phyloP scores from a whole-genome alignment of 2,888 invertebrate genomes.

The Drosophila rellima region DNA sequence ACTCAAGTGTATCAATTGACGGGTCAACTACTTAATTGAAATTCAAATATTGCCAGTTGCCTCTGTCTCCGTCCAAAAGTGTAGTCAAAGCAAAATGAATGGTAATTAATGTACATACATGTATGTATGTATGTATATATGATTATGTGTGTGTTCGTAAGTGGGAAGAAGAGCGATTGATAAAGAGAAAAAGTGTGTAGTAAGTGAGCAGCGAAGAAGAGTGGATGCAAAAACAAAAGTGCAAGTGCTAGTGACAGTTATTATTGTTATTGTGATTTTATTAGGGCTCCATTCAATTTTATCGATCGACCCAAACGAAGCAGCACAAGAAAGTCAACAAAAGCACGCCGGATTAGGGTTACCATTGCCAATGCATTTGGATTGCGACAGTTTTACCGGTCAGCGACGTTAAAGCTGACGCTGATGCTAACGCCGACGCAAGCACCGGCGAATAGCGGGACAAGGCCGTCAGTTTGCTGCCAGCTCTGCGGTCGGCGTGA shows the following conservation, averaged over 20 bases:
- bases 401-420: constrained; percentile 15
- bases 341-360: constrained; percentile 17
- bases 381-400: constrained; percentile 38
- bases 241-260: constrained; percentile 33
- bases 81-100: constrained; percentile 41
- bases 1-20: constrained; percentile 27
- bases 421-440: constrained; percentile 20
- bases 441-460: constrained; percentile 52
- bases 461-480: constrained; percentile 46
- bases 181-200: constrained; percentile 34
- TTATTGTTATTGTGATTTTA: constrained; percentile 27
- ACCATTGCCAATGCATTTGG: constrained; percentile 18
- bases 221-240: constrained; percentile 39
- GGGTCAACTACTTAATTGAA: constrained; percentile 32
- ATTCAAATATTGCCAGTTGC: constrained; percentile 30
- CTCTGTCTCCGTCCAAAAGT: constrained; percentile 23
- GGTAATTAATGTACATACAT: constrained; percentile 46
- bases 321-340: constrained; percentile 7
- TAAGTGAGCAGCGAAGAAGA: constrained; percentile 6
- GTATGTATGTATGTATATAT: not conserved
- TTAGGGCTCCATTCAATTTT: constrained; percentile 38
- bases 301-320: constrained; percentile 42
- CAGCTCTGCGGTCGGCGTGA: constrained; percentile 50
- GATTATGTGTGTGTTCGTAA: not conserved
- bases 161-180: constrained; percentile 3